Base-by-base conservation (phyloP, 2,888 invertebrate genomes). In the Pseudanteris insignis region DNA sequence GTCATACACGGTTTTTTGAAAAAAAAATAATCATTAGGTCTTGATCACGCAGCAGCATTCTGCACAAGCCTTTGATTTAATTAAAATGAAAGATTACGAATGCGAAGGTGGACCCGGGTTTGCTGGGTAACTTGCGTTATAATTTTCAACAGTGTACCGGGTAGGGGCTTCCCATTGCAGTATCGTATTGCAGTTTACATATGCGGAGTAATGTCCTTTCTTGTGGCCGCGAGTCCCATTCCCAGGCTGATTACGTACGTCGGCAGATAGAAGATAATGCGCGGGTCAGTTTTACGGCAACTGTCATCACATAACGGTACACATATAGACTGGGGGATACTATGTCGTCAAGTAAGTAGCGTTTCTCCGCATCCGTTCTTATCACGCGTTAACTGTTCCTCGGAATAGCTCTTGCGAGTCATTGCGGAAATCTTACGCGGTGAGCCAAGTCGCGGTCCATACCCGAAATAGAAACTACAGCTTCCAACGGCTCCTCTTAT, bases 211-310 rank as follows among this genome's bases (percentile, higher is more conserved):
- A 37, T 37, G 47, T 53, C 51, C 33, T 47, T 62, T 65, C 51
- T 66, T 66, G 63, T 62, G 58, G 64, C 68, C 41, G 44, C 46
- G 40, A 15, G 60, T 65, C 62, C 60, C 60, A 58, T 60, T 57
- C 51, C 62, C 57, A 53, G 43, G 63, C 48, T 53, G 58, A 63
- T 63, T 58, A 63, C 29, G 33, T 46, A 43, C 41, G 48, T 44
- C 32, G 38, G 38, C 37, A 59, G 58, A 62, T 61, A 55, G 33
- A 6, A 64, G 64, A 61, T 64, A 64, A 54, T 47, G 51, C 38
- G 43, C 43, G 44, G 64, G 64, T 55, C 61, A 62, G 50, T 61
- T 64, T 55, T 51, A 59, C 51, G 29, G 54, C 36, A 53, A 59
- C 43, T 61, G 60, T 64, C 46, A 43, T 44, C 54, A 37, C 34